A percentile compares a stretch with the other conserved stretches of the same genome.
These are phyloP conservation scores for Corythaixoides concolor DNA, from an alignment of 2,113 vertebrate species.

Conservation along the genomic window DNA sequence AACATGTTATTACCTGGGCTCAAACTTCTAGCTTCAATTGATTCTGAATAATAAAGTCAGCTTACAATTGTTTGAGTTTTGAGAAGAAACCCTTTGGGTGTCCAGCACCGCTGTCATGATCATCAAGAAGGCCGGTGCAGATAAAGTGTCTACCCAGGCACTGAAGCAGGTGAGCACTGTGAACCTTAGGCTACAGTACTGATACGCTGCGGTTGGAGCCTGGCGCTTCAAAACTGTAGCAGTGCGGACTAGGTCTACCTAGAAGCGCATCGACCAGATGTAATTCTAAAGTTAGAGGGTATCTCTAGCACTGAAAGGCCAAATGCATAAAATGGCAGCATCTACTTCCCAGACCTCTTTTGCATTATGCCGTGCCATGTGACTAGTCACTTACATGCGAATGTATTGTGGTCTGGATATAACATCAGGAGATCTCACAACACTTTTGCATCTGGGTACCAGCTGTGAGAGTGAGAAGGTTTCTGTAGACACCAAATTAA, in stretches of 20 bases:
- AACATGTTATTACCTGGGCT: not conserved
- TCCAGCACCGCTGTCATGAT: fast-evolving
- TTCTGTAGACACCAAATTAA: not conserved
- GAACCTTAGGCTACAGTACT: not conserved
- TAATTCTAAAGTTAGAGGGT: not conserved
- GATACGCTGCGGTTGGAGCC: not conserved
- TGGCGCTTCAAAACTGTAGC: not conserved
- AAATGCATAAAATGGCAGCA: not conserved
- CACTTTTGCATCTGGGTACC: not conserved
- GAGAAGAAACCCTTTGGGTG: not conserved
- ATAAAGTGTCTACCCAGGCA: too few relatives aligned
- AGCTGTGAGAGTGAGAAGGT: not conserved
- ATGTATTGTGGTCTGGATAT: not conserved
- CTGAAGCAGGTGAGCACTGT: not conserved
- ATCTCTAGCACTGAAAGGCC: not conserved
- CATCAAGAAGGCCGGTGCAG: not conserved
- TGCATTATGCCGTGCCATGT: not conserved
- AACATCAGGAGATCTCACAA: not conserved
- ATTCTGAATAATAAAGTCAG: not conserved
- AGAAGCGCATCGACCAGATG: not conserved
- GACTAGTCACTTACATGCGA: not conserved
- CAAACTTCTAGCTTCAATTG: not conserved
- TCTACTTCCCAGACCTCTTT: not conserved
- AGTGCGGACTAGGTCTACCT: not conserved
- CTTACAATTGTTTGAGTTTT: not conserved